Base-by-base conservation (phyloP, 2,113 vertebrate species). In the Ailuropoda melanoleuca region DNA sequence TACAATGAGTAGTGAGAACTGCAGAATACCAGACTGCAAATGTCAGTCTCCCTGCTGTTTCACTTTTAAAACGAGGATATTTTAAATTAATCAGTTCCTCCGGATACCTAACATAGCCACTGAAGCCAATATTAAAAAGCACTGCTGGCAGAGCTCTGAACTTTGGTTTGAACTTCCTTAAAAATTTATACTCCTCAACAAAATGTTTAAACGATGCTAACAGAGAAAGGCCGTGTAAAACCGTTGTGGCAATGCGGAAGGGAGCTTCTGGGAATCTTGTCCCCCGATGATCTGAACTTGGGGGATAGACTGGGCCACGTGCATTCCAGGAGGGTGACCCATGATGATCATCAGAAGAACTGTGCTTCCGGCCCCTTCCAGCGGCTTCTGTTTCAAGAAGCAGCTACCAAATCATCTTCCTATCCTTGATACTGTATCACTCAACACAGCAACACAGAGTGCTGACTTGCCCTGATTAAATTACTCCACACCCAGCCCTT, bases 1-100 rank as follows among this genome's bases (percentile, higher is more conserved):
- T 53, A 77, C 77, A 93, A 78, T 58, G 43, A 97, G 48, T 53
- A 89, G 0, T 58, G 90, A 97, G 97, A 96, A 37, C 13, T 66
- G 86, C 31, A 84, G 90, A 97, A 84, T 58, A 93, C 56, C 88
- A 87, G 58, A 48, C 70, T 56, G 26, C 78, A 92, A 95, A 96
- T 94, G 95, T 96, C 97, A 97, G 68, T 96, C 23, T 60, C 94
- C 95, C 87, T 92, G 93, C 86, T 95, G 97, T 92, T 96, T 97
- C 66, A 75, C 86, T 95, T 97, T 93, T 46, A 85, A 97, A 95
- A 96, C 31, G 31, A 34, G 77, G 37, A 24, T 82, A 62, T 70
- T 87, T 91, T 90, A 93, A 97, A 95, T 95, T 74, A 97, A 81
- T 90, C 94, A 62, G 31, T 97, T 97, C 56, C 97, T 95, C 75